phyloP scores from a whole-genome alignment of 2,113 vertebrate species.

The Lichenostomus cassidix region DNA sequence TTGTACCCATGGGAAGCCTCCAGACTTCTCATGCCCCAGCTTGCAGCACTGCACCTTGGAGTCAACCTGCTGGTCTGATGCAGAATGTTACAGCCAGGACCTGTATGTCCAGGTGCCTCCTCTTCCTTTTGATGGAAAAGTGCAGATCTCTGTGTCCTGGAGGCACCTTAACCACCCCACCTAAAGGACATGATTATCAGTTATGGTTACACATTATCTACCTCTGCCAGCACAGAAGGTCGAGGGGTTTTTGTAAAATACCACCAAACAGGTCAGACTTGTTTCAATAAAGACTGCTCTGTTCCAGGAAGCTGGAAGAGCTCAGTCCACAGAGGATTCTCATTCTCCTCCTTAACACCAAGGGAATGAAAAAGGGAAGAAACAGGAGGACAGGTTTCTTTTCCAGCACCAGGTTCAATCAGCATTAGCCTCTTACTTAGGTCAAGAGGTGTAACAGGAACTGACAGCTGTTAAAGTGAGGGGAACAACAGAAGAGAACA shows the following conservation, averaged over 20 bases:
- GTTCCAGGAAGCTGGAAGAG: neutral
- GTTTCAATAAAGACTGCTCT: slow-evolving; percentile 6
- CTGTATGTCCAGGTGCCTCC: neutral
- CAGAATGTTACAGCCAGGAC: neutral
- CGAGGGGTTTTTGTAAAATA: neutral
- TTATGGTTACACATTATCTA: neutral
- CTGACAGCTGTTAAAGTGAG: slow-evolving; percentile 50
- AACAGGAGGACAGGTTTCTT: neutral
- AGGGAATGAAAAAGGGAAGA: neutral
- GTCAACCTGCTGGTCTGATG: neutral
- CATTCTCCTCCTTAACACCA: slow-evolving; percentile 10
- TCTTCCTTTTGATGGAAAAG: neutral
- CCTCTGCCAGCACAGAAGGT: neutral
- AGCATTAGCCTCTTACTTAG: slow-evolving; percentile 6
- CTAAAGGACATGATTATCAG: neutral
- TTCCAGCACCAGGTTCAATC: slow-evolving; percentile 62
- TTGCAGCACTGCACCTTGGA: neutral
- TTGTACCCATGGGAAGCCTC: neutral
- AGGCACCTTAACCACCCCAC: neutral
- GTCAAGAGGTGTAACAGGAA: slow-evolving; percentile 49
- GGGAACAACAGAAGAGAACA: neutral
- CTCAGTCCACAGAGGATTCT: neutral
- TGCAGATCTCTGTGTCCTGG: neutral
- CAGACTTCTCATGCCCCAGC: neutral
- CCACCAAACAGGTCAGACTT: slow-evolving; percentile 25